Evolutionary conservation across 2,888 invertebrate species (phyloP).

Genomic region (Galeruca laticollis): DNA sequence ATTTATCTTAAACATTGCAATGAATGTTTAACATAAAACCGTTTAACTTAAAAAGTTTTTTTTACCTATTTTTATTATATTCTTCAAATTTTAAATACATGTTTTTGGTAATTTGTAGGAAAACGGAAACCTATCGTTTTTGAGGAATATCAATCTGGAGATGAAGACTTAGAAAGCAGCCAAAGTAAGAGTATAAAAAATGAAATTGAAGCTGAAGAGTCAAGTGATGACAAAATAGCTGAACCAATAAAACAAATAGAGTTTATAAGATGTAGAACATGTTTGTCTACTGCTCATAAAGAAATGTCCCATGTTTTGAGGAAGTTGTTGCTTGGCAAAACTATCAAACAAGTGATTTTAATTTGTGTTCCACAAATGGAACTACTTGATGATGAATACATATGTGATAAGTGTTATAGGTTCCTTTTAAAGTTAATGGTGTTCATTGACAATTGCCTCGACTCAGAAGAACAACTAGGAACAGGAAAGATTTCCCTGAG

Average conservation of each 20-base stretch:
- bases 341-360: conserved; percentile 33
- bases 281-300: conserved; percentile 22
- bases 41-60: no score
- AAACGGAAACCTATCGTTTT: conserved; percentile 17
- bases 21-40: no score
- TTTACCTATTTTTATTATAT: no score
- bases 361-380: conserved; percentile 35
- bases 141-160: conserved; percentile 12
- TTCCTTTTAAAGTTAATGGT: conserved; percentile 21
- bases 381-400: conserved; percentile 23
- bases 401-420: conserved; percentile 33
- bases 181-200: background rate
- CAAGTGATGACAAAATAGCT: background rate
- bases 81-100: background rate
- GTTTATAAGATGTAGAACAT: conserved; percentile 37
- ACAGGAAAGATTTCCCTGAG: conserved; percentile 22
- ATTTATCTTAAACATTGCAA: no score
- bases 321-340: conserved; percentile 25
- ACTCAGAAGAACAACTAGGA: conserved; percentile 26
- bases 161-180: conserved; percentile 7
- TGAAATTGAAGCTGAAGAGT: background rate
- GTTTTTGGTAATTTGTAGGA: conserved; percentile 21
- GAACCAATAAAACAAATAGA: background rate
- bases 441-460: conserved; percentile 32
- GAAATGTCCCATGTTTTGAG: conserved; percentile 19